A percentile compares a stretch with the other conserved stretches of the same genome.
Conservation (phyloP, 2,888 invertebrate genomes). For the Drosophila merina region DNA sequence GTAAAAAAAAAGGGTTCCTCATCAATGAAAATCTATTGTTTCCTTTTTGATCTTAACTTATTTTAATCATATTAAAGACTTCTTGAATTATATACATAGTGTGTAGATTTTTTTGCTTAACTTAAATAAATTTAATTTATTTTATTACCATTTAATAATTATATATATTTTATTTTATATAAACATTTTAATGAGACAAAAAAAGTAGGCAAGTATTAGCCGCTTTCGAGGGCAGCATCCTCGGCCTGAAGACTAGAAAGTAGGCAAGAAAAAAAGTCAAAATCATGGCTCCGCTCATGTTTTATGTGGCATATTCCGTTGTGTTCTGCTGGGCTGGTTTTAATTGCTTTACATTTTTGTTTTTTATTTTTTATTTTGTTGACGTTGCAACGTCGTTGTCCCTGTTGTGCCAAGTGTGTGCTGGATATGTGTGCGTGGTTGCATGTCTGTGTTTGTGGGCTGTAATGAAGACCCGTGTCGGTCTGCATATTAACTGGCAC, state of each 20-base stretch:
- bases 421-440: constrained; percentile 10
- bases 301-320: constrained; percentile 76
- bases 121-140: too few species aligned
- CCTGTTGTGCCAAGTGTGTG: constrained; percentile 13
- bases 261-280: constrained; percentile 60
- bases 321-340: constrained; percentile 72
- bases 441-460: constrained; percentile 45
- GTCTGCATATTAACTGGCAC: constrained; percentile 76
- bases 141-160: too few species aligned
- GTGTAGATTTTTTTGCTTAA: too few species aligned
- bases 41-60: too few species aligned
- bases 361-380: constrained; percentile 55
- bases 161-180: too few species aligned
- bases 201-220: background rate
- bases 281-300: constrained; percentile 75
- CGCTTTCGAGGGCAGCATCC: background rate
- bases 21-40: too few species aligned
- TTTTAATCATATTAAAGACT: too few species aligned
- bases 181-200: background rate
- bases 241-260: constrained; percentile 23
- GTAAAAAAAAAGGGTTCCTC: too few species aligned
- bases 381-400: constrained; percentile 55
- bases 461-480: constrained; percentile 72
- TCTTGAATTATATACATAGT: too few species aligned
- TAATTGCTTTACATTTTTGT: constrained; percentile 80